Evolutionary conservation across 2,888 invertebrate genomes (phyloP).

Genomic region (Trichopria drosophilae): DNA sequence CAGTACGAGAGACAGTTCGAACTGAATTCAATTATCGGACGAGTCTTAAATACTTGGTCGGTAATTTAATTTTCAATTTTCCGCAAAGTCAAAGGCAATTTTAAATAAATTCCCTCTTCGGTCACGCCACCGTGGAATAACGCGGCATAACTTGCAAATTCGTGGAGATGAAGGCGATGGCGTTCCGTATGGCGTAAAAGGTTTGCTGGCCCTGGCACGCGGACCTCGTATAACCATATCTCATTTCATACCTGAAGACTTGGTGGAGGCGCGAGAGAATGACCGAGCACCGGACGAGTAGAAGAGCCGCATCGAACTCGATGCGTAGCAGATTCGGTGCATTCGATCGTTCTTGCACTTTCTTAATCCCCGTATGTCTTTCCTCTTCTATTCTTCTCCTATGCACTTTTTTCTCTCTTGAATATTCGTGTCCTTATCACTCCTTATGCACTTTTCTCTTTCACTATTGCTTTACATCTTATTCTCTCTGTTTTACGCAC

Average conservation of each 20-base stretch:
- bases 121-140: constrained; percentile 38
- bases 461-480: constrained; percentile 17
- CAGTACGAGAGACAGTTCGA: too few species aligned
- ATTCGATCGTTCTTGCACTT: constrained; percentile 54
- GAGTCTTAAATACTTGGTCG: too few species aligned
- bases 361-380: too few species aligned
- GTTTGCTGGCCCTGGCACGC: constrained; percentile 27
- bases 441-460: constrained; percentile 29
- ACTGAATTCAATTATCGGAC: too few species aligned
- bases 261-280: constrained; percentile 27
- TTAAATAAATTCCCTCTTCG: too few species aligned
- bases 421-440: constrained; percentile 17
- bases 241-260: constrained; percentile 50
- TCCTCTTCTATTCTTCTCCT: too few species aligned
- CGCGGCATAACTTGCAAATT: constrained; percentile 53
- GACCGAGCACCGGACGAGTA: constrained; percentile 27
- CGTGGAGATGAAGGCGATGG: constrained; percentile 31
- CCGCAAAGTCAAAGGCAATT: constrained; percentile 22
- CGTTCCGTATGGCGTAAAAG: constrained; percentile 16
- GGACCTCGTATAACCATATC: constrained; percentile 49
- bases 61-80: constrained; percentile 33
- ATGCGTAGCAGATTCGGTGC: constrained; percentile 56
- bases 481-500: constrained; percentile 14
- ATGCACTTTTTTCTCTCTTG: too few species aligned
- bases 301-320: constrained; percentile 42